These are phyloP conservation scores for Gymnopithys bicolor DNA, from an alignment of 2,797 vertebrate genomes.

Conservation along the genomic window DNA sequence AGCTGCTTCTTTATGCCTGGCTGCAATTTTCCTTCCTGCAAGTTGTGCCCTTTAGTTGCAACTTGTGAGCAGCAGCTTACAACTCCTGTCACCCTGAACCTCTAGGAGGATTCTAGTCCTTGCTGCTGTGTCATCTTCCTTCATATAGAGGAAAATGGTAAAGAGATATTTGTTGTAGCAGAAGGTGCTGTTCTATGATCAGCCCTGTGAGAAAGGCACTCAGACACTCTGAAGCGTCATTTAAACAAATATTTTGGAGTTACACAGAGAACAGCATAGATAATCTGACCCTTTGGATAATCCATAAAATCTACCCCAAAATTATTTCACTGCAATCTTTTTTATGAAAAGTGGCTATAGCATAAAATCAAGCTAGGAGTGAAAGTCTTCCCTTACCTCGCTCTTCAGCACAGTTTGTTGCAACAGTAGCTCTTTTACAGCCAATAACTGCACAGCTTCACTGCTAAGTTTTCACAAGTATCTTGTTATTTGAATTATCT, in stretches of 20 bases:
- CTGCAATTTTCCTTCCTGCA: neutral
- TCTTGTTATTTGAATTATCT: neutral
- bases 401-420: neutral
- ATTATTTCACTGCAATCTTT: neutral
- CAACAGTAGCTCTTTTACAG: neutral
- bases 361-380: neutral
- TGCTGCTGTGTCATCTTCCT: neutral
- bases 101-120: neutral
- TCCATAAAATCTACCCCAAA: neutral
- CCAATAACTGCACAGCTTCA: neutral
- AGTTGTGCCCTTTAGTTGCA: neutral
- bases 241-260: neutral
- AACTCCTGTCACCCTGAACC: neutral
- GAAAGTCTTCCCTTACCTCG: neutral
- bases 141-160: neutral
- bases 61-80: neutral
- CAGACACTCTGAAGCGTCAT: neutral
- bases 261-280: neutral
- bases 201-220: neutral
- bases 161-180: neutral
- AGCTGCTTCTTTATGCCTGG: neutral
- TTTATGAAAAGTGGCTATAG: neutral
- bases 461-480: neutral
- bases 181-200: neutral
- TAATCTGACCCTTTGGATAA: neutral